Percentiles rank a stretch among this genome's conserved stretches.
Conservation (phyloP, 2,888 invertebrate genomes). For the Isotomurus palustris region DNA sequence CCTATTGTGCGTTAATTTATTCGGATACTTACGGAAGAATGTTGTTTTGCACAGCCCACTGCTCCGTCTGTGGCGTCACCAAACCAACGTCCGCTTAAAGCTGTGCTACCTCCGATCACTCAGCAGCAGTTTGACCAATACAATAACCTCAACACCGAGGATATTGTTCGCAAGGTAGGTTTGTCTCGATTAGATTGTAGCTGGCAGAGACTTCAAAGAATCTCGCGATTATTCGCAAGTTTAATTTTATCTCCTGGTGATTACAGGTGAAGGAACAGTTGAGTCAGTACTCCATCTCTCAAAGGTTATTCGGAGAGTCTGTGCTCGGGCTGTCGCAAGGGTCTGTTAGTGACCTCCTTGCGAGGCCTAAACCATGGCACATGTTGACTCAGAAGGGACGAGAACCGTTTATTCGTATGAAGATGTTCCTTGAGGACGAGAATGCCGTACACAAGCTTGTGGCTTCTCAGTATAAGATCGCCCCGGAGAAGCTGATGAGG, state of each 20-base stretch:
- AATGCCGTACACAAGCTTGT: conserved; percentile 92
- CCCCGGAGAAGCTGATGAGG: conserved; percentile 94
- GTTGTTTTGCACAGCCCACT: conserved; percentile 56
- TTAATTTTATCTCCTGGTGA: conserved; percentile 23
- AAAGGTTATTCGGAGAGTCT: conserved; percentile 94
- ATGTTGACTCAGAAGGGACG: conserved; percentile 82
- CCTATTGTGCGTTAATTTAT: too few species aligned
- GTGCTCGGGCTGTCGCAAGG: conserved; percentile 96
- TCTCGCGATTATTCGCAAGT: too few species aligned
- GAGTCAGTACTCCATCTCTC: conserved; percentile 94
- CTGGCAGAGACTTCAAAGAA: conserved; percentile 6
- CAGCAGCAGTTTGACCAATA: conserved; percentile 98
- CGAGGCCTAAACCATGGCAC: conserved; percentile 97
- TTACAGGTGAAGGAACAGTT: conserved; percentile 80
- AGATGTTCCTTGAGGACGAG: conserved; percentile 94
- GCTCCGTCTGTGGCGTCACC: conserved; percentile 78
- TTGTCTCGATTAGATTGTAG: too few species aligned
- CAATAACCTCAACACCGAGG: conserved; percentile 96
- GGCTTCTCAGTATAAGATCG: conserved; percentile 96
- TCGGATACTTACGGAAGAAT: background rate
- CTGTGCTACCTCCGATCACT: conserved; percentile 94
- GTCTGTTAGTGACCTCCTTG: conserved; percentile 93
- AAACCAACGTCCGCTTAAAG: conserved; percentile 84
- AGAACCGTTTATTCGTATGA: conserved; percentile 96
- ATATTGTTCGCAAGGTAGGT: conserved; percentile 88